These are phyloP conservation scores for Chiloscyllium plagiosum DNA, from an alignment of 2,113 vertebrate species.

Conservation along the genomic window DNA sequence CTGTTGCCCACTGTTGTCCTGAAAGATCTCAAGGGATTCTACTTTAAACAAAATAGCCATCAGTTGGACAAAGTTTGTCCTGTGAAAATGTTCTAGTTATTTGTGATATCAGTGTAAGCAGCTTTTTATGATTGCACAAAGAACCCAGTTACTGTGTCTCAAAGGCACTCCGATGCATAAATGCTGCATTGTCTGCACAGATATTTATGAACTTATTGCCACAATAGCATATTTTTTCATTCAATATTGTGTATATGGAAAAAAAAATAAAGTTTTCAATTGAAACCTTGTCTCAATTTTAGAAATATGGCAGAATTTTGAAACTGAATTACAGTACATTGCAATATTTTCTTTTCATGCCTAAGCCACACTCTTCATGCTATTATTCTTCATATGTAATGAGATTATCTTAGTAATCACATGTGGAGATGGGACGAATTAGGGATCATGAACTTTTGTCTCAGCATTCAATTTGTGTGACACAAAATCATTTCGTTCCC, in stretches of 20 bases:
- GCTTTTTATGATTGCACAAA: constrained; percentile 10
- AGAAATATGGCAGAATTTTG: background rate
- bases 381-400: background rate
- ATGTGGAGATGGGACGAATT: background rate
- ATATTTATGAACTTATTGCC: constrained; percentile 58
- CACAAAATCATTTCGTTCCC: background rate
- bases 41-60: background rate
- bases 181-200: constrained; percentile 51
- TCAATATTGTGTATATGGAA: constrained; percentile 43
- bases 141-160: constrained; percentile 42
- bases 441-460: background rate
- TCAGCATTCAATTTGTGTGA: background rate
- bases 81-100: constrained; percentile 23
- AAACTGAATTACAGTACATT: constrained; percentile 2
- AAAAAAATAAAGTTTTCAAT: constrained; percentile 50
- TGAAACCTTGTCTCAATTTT: constrained; percentile 46
- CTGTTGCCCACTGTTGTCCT: background rate
- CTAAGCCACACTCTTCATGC: background rate
- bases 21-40: background rate
- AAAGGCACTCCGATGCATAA: constrained; percentile 57
- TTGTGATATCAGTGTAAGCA: constrained; percentile 27
- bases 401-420: background rate
- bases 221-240: constrained; percentile 49
- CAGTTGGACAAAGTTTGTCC: background rate
- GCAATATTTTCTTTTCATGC: background rate